A percentile compares a stretch with the other conserved stretches of the same genome.
These are phyloP conservation scores for Dasyprocta punctata DNA, from an alignment of 2,113 vertebrate species.

Conservation along the genomic window DNA sequence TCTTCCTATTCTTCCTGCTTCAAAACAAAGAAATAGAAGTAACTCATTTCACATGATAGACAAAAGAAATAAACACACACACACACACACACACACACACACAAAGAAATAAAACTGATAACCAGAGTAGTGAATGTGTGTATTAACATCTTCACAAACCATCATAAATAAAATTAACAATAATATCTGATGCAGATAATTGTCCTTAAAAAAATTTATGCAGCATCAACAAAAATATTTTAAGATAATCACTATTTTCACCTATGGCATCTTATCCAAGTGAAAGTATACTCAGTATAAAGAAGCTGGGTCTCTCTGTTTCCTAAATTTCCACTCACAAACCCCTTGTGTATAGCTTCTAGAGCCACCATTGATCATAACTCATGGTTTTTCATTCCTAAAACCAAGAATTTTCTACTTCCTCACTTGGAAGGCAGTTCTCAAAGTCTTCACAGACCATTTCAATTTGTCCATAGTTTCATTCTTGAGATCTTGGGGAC, in stretches of 20 bases:
- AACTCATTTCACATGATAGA: background rate
- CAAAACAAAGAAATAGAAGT: background rate
- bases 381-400: background rate
- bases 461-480: background rate
- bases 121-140: background rate
- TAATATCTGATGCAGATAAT: background rate
- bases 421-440: background rate
- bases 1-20: background rate
- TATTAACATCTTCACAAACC: background rate
- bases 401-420: background rate
- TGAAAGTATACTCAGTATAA: background rate
- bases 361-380: background rate
- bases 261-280: background rate
- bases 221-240: background rate
- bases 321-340: background rate
- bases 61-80: background rate
- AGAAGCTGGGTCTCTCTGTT: background rate
- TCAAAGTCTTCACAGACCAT: background rate
- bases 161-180: background rate
- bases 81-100: background rate
- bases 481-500: background rate
- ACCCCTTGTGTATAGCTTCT: rapidly evolving
- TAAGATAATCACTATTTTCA: background rate
- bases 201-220: background rate
- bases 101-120: background rate